Evolutionary conservation across 2,888 invertebrate species (phyloP), one percentile per base, ranked within the genome.

Genomic region (Athalia cordata): DNA sequence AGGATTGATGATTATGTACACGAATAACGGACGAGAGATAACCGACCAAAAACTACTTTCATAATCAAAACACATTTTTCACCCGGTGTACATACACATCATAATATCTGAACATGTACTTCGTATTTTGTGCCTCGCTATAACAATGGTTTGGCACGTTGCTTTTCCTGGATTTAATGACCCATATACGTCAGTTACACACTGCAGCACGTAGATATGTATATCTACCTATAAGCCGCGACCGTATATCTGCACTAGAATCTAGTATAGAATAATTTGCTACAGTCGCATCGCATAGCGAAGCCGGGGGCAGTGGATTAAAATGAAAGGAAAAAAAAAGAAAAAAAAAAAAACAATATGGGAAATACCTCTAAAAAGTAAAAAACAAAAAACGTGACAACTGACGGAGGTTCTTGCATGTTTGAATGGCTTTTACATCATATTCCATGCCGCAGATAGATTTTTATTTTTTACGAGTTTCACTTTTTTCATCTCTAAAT

Each of bases 131-230:
- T 45, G 13, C 57, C 29, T 29, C 29, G 29, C 29, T 29, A 47
- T 72, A 72, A 72, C 59, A 59, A 72, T 52, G 59, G 13, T 72
- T 45, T 43, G 57, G 72, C 47, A 59, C 9, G 52, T 57, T 72
- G 59, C 59, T 43, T 72, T 29, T 11, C 45, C 57, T 59, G 72
- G 47, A 72, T 72, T 72, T 72, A 72, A 72, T 47, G 57, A 72
- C 72, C 72, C 72, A 72, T 72, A 72, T 72, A 72, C 13, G 72
- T 72, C 72, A 57, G 59, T 59, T 72, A 72, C 72, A 57, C 45
- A 59, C 45, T 72, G 13, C 47, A 72, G 47, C 45, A 57, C 29
- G 29, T 29, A 29, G 29, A 29, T 29, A 29, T 8, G 49, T 49
- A 55, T 68, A 55, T 55, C 68, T n/a, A 55, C 11, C 52, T 52